Percentiles rank a stretch among this genome's conserved stretches.
These are phyloP conservation scores for Calyptomena viridis DNA, from an alignment of 2,113 vertebrate species.

Conservation along the genomic window DNA sequence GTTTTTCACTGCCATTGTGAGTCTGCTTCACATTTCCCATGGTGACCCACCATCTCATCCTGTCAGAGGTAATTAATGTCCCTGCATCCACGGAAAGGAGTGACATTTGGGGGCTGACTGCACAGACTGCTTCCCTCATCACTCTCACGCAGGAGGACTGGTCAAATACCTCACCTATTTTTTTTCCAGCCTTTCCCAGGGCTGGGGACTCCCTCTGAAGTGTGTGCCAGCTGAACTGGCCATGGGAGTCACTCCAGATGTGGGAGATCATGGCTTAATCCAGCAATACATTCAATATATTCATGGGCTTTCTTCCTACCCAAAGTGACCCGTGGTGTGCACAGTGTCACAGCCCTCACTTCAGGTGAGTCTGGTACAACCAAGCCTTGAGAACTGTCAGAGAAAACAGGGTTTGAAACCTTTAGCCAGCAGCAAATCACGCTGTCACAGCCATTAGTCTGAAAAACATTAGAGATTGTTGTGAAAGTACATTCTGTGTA, in stretches of 20 bases:
- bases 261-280: not conserved
- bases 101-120: not conserved
- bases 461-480: not conserved
- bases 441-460: not conserved
- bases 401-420: conserved; percentile 11
- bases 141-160: not conserved
- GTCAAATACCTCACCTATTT: not conserved
- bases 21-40: not conserved
- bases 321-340: not conserved
- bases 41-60: not conserved
- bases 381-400: not conserved
- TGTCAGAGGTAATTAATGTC: not conserved
- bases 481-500: not conserved
- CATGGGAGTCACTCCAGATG: not conserved
- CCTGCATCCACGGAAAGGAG: not conserved
- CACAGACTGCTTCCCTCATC: not conserved
- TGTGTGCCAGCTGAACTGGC: not conserved
- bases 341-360: not conserved
- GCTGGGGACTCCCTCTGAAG: not conserved
- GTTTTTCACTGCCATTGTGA: not conserved
- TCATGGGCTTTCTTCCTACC: not conserved
- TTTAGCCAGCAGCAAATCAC: not conserved
- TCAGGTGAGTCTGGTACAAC: not conserved
- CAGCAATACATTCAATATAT: not conserved
- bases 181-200: not conserved